Percentiles rank a stretch among this genome's conserved stretches.
phyloP scores from a whole-genome alignment of 2,888 invertebrate species.

The Scotopteryx bipunctaria region DNA sequence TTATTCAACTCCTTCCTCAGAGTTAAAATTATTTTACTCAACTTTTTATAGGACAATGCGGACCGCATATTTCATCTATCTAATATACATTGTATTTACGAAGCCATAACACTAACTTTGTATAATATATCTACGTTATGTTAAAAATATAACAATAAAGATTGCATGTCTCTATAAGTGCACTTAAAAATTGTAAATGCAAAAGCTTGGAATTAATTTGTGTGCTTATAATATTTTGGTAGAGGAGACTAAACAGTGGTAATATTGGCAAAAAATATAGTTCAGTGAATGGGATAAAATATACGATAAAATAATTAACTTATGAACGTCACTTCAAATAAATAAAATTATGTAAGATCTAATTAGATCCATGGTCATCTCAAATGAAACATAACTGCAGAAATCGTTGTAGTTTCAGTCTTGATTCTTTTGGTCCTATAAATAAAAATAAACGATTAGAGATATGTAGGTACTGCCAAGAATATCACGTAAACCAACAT shows the following conservation, averaged over 20 bases:
- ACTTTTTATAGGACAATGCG: neutral
- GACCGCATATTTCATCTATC: constrained; percentile 8
- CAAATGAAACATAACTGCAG: constrained; percentile 50
- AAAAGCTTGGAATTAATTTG: constrained; percentile 9
- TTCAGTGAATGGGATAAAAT: constrained; percentile 18
- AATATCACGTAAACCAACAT: too few relatives aligned
- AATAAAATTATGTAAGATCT: constrained; percentile 53
- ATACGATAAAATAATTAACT: constrained; percentile 31
- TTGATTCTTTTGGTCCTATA: constrained; percentile 69
- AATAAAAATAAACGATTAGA: constrained; percentile 39
- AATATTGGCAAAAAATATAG: constrained; percentile 20
- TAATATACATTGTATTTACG: constrained; percentile 10
- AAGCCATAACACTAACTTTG: constrained; percentile 7
- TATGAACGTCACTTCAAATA: constrained; percentile 52
- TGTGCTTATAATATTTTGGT: constrained; percentile 3
- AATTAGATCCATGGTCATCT: constrained; percentile 41
- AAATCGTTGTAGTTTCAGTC: constrained; percentile 75
- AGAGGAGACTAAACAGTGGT: neutral
- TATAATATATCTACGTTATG: constrained; percentile 9
- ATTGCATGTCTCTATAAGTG: constrained; percentile 1
- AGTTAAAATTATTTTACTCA: neutral
- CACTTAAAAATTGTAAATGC: constrained; percentile 20
- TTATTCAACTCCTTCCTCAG: constrained; percentile 4
- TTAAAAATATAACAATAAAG: constrained; percentile 4
- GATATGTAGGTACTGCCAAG: too few relatives aligned